These are phyloP conservation scores for Chymomyza costata DNA, from an alignment of 1,140 invertebrate species.

Conservation along the genomic window DNA sequence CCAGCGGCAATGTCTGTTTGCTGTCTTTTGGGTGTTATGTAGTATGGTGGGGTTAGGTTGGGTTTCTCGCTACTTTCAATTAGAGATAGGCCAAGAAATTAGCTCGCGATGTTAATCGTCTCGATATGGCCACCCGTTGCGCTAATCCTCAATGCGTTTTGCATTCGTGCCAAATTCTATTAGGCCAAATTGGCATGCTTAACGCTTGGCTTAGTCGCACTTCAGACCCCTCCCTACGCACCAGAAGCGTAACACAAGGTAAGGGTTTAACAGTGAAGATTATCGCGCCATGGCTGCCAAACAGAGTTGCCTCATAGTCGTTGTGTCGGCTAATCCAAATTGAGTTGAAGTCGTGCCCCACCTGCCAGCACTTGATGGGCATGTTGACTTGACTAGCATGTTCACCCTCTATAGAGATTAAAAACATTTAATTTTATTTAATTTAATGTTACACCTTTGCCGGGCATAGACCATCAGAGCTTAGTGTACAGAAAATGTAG, in stretches of 20 bases:
- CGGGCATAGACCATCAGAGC: too few relatives aligned
- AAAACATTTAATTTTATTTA: conserved; percentile 21
- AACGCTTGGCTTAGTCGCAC: conserved; percentile 59
- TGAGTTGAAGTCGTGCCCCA: background rate
- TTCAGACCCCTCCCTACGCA: too few relatives aligned
- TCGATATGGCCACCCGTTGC: conserved; percentile 3
- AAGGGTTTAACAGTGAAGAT: conserved; percentile 26
- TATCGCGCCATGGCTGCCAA: conserved; percentile 42
- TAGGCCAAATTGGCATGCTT: conserved; percentile 31
- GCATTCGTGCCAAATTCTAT: conserved; percentile 62
- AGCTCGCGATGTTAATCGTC: conserved; percentile 16
- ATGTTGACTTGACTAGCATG: too few relatives aligned
- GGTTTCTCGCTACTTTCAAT: conserved; percentile 24
- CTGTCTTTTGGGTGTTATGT: too few relatives aligned
- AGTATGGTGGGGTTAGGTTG: too few relatives aligned
- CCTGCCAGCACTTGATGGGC: background rate
- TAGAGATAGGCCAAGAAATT: conserved; percentile 24
- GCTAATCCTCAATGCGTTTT: conserved; percentile 37
- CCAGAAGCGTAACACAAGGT: too few relatives aligned
- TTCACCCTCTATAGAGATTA: conserved; percentile 1
- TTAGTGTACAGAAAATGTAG: too few relatives aligned
- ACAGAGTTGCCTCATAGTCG: conserved; percentile 17
- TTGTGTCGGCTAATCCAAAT: too few relatives aligned
- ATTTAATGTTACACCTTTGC: conserved; percentile 30
- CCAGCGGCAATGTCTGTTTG: too few relatives aligned